These are phyloP conservation scores for Cyclopterus lumpus DNA, from an alignment of 2,797 vertebrate species.

Conservation along the genomic window DNA sequence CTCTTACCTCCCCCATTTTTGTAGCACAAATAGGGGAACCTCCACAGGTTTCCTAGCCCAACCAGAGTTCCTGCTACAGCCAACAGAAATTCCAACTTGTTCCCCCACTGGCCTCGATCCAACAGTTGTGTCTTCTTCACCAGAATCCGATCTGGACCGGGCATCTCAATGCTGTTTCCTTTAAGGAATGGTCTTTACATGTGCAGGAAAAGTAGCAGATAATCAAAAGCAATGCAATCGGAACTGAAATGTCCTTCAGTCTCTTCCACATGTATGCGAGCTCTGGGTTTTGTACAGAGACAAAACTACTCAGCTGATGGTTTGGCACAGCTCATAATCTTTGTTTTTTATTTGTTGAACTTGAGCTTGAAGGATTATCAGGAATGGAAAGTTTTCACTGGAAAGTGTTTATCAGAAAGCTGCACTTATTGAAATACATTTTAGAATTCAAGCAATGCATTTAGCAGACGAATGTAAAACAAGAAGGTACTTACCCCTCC, in stretches of 20 bases:
- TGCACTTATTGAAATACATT: constrained; percentile 33
- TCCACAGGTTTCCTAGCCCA: constrained; percentile 81
- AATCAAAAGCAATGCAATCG: background rate
- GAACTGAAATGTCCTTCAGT: constrained; percentile 13
- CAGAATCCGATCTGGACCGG: constrained; percentile 49
- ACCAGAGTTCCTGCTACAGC: constrained; percentile 80
- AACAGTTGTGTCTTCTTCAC: constrained; percentile 70
- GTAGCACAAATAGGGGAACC: constrained; percentile 83
- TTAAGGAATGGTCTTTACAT: constrained; percentile 66
- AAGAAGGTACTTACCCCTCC: constrained; percentile 72
- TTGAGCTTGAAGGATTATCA: constrained; percentile 56
- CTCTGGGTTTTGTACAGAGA: constrained; percentile 32
- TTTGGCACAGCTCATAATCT: constrained; percentile 58
- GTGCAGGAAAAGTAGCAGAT: constrained; percentile 20
- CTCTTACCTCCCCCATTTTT: constrained; percentile 83
- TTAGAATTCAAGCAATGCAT: constrained; percentile 26
- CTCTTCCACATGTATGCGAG: constrained; percentile 17
- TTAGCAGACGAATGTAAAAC: constrained; percentile 15
- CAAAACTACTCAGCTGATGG: constrained; percentile 63
- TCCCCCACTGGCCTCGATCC: constrained; percentile 80
- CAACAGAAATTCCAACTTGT: constrained; percentile 79
- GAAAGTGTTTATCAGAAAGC: constrained; percentile 30
- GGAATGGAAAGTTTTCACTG: constrained; percentile 53
- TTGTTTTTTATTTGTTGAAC: constrained; percentile 55
- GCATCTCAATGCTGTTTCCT: constrained; percentile 49